Base-by-base conservation (phyloP, 2,888 invertebrate species). In the Miltochrista miniata region DNA sequence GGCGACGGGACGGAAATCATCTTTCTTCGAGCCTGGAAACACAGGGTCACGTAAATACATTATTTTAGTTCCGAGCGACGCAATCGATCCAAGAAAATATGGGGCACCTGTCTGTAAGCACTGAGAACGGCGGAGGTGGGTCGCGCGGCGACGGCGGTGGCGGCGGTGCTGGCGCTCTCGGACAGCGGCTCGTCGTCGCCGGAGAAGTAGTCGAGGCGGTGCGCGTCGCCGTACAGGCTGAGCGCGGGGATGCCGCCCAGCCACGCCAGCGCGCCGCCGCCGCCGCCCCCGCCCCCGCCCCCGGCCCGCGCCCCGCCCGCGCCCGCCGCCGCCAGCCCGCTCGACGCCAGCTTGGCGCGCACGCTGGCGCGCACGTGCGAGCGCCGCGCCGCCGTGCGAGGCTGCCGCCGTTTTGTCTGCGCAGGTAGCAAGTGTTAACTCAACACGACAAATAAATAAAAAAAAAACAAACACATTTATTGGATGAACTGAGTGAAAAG, bases 141-240 rank as follows among this genome's bases (percentile, higher is more conserved):
- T 15, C 93, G 75, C 14, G 74, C 74, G 13, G 92, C 89, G 39
- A 90, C 78, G 12, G 91, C 85, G 35, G 86, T 76, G 55, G 85
- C 75, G 47, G 91, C 85, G 35, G 86, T 76, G 55, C 85, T 75
- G 48, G 80, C 82, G 38, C 76, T 68, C 50, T 76, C 81, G 1
- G 78, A 74, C 31, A 53, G 65, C 78, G 39, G 59, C 43, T 89
- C 67, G 42, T 66, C 90, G 24, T 93, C 93, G 43, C 93, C 93
- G 0, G 92, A 88, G 79, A 95, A 95, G 78, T 95, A 96, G 60
- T 96, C 95, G 45, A 97, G 87, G 57, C 94, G 70, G n/a, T 96
- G 92, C 42, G 92, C 87, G 60, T 90, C 85, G 9, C 96, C 96
- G 73, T 96, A 95, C 31, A 97, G 81, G 55, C 78, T 80, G 40